phyloP scores from a whole-genome alignment of 2,888 invertebrate genomes.

The Copidosoma aretas region DNA sequence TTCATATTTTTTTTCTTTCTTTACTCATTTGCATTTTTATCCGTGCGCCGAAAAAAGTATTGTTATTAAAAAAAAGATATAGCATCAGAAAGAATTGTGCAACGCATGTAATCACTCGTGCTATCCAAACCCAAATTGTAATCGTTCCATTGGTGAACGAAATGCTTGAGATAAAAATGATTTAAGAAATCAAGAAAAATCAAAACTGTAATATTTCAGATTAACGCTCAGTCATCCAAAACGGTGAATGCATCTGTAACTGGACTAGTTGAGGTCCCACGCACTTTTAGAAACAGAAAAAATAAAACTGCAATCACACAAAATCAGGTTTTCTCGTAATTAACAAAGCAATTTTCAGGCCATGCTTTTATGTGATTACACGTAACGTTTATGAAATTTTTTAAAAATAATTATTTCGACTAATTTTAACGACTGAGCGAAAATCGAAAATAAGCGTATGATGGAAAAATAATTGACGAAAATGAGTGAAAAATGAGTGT shows the following conservation, averaged over 20 bases:
- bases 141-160: constrained; percentile 35
- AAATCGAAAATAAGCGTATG: constrained; percentile 26
- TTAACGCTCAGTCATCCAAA: constrained; percentile 6
- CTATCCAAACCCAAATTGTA: constrained; percentile 36
- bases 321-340: constrained; percentile 11
- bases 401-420: constrained; percentile 5
- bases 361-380: constrained; percentile 17
- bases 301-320: too few relatives aligned
- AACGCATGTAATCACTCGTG: constrained; percentile 35
- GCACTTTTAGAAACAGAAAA: background rate
- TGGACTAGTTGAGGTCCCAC: too few relatives aligned
- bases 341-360: background rate
- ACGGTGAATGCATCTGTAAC: background rate
- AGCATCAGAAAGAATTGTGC: background rate
- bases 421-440: constrained; percentile 34
- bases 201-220: constrained; percentile 38
- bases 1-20: constrained; percentile 28
- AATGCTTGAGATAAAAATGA: constrained; percentile 31
- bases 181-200: constrained; percentile 17
- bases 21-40: constrained; percentile 33
- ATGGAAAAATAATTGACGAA: constrained; percentile 20
- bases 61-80: constrained; percentile 4
- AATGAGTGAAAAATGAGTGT: constrained; percentile 18
- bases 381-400: constrained; percentile 18
- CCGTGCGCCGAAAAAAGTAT: constrained; percentile 25